Percentiles rank a stretch among this genome's conserved stretches.
These are phyloP conservation scores for Zonitis immaculata DNA, from an alignment of 2,888 invertebrate genomes.

Conservation along the genomic window DNA sequence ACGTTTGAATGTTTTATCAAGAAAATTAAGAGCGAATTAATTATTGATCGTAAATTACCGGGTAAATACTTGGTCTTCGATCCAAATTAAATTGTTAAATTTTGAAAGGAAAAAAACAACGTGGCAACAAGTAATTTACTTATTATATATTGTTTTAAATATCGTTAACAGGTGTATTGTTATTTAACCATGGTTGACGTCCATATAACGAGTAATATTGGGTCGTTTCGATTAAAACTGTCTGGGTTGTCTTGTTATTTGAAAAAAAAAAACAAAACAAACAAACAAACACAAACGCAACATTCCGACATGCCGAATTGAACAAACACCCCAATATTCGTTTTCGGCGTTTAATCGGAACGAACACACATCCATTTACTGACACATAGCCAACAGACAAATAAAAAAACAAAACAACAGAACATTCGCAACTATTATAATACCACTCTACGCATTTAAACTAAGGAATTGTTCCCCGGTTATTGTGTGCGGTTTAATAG, in stretches of 20 bases:
- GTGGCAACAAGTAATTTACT: background rate
- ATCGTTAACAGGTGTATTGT: background rate
- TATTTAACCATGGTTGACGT: background rate
- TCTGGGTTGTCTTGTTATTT: background rate
- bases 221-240: background rate
- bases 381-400: too few relatives aligned
- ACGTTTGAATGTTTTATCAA: background rate
- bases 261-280: background rate
- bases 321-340: background rate
- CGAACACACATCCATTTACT: background rate
- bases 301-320: background rate
- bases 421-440: too few relatives aligned
- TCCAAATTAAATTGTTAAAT: background rate
- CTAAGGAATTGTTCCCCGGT: background rate
- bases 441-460: constrained; percentile 16
- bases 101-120: too few relatives aligned
- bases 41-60: background rate
- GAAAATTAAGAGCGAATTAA: background rate
- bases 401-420: too few relatives aligned
- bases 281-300: background rate
- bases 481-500: constrained; percentile 10
- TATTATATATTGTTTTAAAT: background rate
- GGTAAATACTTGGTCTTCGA: background rate
- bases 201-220: background rate
- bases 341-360: background rate